Percentiles rank a stretch among this genome's conserved stretches.
Conservation (phyloP, 2,797 vertebrate species). For the Diglossa cyanea region DNA sequence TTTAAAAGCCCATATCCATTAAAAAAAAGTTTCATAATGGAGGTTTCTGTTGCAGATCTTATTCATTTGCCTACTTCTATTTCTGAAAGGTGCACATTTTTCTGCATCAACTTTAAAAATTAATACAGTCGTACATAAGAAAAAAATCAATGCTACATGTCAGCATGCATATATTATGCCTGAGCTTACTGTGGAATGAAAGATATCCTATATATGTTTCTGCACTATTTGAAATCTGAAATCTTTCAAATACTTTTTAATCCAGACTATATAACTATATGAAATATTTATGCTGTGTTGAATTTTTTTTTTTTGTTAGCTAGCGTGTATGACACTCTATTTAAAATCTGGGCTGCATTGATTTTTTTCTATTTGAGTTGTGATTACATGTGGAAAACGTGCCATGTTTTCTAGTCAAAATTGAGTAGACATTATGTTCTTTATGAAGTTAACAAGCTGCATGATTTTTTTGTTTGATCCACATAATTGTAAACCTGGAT, state of each 20-base stretch:
- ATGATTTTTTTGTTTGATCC: not conserved
- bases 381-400: not conserved
- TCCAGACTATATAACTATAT: not conserved
- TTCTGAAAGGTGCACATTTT: slow-evolving; percentile 45
- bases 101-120: slow-evolving; percentile 54
- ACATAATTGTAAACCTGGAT: not conserved
- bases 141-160: slow-evolving; percentile 52
- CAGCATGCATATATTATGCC: slow-evolving; percentile 23
- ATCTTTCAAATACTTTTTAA: slow-evolving; percentile 19
- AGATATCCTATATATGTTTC: not conserved
- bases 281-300: slow-evolving; percentile 27
- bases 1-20: not conserved
- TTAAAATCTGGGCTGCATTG: not conserved
- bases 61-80: slow-evolving; percentile 1
- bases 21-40: not conserved
- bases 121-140: slow-evolving; percentile 27
- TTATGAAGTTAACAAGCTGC: not conserved
- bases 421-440: not conserved
- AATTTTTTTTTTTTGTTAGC: not conserved
- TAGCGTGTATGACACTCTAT: not conserved
- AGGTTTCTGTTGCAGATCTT: not conserved
- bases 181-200: slow-evolving; percentile 33
- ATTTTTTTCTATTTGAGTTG: not conserved
- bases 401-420: not conserved
- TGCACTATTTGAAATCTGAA: not conserved